A percentile compares a stretch with the other conserved stretches of the same genome.
phyloP scores from a whole-genome alignment of 1,140 invertebrate genomes.

The Paralvinella palmiformis region DNA sequence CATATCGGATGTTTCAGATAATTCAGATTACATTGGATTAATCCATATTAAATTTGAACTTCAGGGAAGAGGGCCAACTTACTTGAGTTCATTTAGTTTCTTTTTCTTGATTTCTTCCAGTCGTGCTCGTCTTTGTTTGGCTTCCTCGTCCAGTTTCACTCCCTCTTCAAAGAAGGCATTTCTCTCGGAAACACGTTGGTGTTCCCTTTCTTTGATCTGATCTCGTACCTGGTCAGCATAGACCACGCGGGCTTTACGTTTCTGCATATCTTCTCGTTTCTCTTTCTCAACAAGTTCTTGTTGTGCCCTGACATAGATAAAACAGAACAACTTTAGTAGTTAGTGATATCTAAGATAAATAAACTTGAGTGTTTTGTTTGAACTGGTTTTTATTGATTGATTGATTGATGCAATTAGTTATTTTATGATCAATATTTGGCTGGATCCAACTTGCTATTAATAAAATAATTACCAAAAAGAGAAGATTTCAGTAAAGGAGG shows the following conservation, averaged over 20 bases:
- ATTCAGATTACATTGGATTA: too few relatives aligned
- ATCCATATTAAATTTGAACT: too few relatives aligned
- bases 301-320: conserved; percentile 50
- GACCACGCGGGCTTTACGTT: conserved; percentile 28
- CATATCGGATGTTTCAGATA: too few relatives aligned
- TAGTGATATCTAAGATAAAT: too few relatives aligned
- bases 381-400: too few relatives aligned
- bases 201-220: conserved; percentile 49
- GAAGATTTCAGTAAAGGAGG: too few relatives aligned
- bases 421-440: too few relatives aligned
- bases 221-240: conserved; percentile 44
- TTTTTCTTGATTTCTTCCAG: conserved; percentile 49
- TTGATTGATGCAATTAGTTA: too few relatives aligned
- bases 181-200: conserved; percentile 38
- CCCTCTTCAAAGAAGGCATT: conserved; percentile 51
- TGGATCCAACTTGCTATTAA: too few relatives aligned
- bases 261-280: conserved; percentile 36
- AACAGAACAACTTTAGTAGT: background rate
- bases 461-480: too few relatives aligned
- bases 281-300: conserved; percentile 49
- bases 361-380: too few relatives aligned
- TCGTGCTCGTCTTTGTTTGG: conserved; percentile 36
- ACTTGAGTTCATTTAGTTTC: conserved; percentile 49
- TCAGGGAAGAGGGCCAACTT: too few relatives aligned
- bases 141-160: conserved; percentile 47